Evolutionary conservation across 2,888 invertebrate genomes (phyloP), one percentile per base, ranked within the genome.

Genomic region (Copidosoma aretas): DNA sequence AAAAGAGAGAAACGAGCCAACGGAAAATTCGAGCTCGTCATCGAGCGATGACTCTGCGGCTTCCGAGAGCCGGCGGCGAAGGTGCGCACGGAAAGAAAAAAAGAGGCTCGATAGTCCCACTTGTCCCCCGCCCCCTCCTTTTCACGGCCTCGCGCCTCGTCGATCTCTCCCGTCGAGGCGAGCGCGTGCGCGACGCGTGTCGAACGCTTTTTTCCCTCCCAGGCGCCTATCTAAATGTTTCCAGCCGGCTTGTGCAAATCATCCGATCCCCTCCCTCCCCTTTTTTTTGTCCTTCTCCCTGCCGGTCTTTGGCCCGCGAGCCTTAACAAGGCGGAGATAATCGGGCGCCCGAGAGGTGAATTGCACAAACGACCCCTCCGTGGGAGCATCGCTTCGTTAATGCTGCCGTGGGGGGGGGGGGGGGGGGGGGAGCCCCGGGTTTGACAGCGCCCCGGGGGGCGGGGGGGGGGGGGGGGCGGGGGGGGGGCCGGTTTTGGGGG

Each of bases 301-400:
- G 32, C 32, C 8, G 71, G 76, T 76, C 74, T 75, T 78, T 32
- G 32, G 32, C 77, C 77, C 78, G 79, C 81, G 80, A 78, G 80
- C 79, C 77, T 79, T 78, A 81, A 81, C 79, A 79, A 78, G 78
- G 76, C 78, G 72, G 75, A 79, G 81, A 82, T 82, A 81, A 81
- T 80, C 81, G 78, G 77, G 77, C 78, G 76, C 77, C 75, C 3
- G 43, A 75, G 70, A 77, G 80, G 79, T 82, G 82, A 82, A 77
- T 82, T 82, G 83, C 82, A 82, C 77, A 81, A 82, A 81, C 80
- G 75, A 78, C 79, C 81, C 76, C 75, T 71, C 21, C 58, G 32
- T 32, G 32, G 32, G 32, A 32, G 32, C 32, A 8, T 32, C 32
- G 32, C 32, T 32, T 68, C 69, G 66, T 69, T 67, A 67, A 71